These are phyloP conservation scores for Neodiprion fabricii DNA, from an alignment of 1,140 invertebrate genomes.

Conservation along the genomic window DNA sequence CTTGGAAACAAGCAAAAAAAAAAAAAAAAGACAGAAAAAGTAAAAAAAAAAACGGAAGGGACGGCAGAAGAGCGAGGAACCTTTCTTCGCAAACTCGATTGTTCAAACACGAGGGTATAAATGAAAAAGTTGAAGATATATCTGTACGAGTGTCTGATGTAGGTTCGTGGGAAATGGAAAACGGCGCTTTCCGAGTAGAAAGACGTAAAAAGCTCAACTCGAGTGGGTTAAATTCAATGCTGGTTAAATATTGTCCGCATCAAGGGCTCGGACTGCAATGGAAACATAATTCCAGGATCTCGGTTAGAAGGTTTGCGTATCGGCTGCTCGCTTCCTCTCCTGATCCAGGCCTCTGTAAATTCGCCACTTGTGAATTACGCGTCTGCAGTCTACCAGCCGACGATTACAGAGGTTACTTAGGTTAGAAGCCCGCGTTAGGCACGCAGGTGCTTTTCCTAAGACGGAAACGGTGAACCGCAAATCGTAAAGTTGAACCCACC, in stretches of 20 bases:
- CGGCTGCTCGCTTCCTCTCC: background rate
- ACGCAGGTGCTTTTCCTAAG: background rate
- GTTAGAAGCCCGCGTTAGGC: background rate
- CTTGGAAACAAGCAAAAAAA: background rate
- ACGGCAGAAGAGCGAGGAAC: background rate
- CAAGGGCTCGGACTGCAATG: no score
- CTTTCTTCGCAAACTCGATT: background rate
- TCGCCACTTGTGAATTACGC: no score
- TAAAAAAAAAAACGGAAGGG: background rate
- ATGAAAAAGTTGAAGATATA: no score
- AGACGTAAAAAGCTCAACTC: no score
- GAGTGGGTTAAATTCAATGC: no score
- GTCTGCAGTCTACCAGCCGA: background rate
- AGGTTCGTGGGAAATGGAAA: background rate
- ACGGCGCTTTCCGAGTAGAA: background rate
- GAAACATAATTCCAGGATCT: no score
- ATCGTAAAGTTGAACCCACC: background rate
- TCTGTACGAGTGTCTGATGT: no score
- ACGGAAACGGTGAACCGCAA: conserved; percentile 4
- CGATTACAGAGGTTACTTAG: background rate
- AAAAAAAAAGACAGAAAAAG: background rate
- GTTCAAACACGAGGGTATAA: background rate
- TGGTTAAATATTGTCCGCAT: no score
- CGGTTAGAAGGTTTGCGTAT: background rate
- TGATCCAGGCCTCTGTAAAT: no score